These are phyloP conservation scores for Acanthosepion esculentum DNA, from an alignment of 2,888 invertebrate species.

Conservation along the genomic window DNA sequence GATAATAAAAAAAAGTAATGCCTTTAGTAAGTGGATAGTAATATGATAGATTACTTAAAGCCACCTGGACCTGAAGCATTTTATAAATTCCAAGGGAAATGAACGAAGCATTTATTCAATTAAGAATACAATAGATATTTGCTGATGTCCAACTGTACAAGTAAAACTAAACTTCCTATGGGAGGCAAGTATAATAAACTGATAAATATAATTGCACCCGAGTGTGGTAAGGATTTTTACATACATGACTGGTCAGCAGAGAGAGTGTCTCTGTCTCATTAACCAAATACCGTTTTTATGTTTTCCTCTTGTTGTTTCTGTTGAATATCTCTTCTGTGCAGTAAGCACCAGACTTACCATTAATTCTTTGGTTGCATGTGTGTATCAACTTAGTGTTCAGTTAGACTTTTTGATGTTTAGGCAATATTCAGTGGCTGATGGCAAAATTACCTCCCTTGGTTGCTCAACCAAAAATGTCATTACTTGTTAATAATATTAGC, in stretches of 20 bases:
- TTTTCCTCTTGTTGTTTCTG: neutral
- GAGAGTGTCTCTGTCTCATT: neutral
- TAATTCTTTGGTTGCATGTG: neutral
- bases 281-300: neutral
- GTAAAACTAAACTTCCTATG: neutral
- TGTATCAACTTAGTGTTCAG: neutral
- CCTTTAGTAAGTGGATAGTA: neutral
- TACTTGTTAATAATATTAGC: no score
- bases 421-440: no score
- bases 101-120: neutral
- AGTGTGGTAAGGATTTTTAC: conserved; percentile 8
- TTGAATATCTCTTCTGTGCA: neutral
- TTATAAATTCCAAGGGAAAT: neutral
- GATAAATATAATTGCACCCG: neutral
- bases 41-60: conserved; percentile 20
- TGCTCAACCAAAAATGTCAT: no score
- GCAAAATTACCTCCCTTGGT: no score
- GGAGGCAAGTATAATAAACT: neutral
- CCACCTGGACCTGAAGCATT: neutral
- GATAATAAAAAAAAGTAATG: neutral
- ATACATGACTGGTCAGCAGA: neutral
- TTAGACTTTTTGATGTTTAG: neutral
- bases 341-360: neutral
- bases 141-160: neutral
- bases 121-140: neutral